A percentile compares a stretch with the other conserved stretches of the same genome.
phyloP scores from a whole-genome alignment of 35 echinoderm and acorn worm genomes.

The Stichopus chloronotus region DNA sequence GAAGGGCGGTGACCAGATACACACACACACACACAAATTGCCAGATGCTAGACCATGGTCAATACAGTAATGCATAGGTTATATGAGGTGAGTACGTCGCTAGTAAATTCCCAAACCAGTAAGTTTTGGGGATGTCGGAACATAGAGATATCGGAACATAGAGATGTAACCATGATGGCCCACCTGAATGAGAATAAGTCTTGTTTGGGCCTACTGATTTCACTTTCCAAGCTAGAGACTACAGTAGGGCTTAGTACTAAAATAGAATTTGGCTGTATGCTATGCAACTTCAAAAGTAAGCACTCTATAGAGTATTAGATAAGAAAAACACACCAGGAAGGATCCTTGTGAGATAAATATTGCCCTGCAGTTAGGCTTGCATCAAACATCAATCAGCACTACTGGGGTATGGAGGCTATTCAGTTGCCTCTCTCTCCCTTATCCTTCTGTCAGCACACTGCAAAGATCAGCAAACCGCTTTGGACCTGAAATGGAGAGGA shows the following conservation, averaged over 20 bases:
- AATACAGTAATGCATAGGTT: no score
- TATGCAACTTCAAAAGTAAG: background rate
- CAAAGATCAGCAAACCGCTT: background rate
- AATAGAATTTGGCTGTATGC: background rate
- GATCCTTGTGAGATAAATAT: background rate
- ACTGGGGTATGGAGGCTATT: background rate
- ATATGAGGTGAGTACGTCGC: no score
- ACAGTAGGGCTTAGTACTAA: background rate
- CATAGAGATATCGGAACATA: no score
- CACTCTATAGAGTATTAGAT: background rate
- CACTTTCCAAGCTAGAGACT: background rate
- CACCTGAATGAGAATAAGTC: background rate
- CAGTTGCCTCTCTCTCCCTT: background rate
- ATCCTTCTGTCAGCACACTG: background rate
- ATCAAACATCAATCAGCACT: background rate
- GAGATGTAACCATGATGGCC: no score
- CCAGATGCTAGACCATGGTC: no score
- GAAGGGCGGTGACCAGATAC: no score
- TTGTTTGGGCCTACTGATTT: background rate
- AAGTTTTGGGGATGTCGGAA: no score
- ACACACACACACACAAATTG: no score
- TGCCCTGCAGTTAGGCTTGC: background rate
- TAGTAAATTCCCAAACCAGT: no score
- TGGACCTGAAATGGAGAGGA: conserved; percentile 3
- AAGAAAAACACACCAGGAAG: background rate